Evolutionary conservation across 1,140 invertebrate genomes (phyloP).

Genomic region (Bombus waltoni): DNA sequence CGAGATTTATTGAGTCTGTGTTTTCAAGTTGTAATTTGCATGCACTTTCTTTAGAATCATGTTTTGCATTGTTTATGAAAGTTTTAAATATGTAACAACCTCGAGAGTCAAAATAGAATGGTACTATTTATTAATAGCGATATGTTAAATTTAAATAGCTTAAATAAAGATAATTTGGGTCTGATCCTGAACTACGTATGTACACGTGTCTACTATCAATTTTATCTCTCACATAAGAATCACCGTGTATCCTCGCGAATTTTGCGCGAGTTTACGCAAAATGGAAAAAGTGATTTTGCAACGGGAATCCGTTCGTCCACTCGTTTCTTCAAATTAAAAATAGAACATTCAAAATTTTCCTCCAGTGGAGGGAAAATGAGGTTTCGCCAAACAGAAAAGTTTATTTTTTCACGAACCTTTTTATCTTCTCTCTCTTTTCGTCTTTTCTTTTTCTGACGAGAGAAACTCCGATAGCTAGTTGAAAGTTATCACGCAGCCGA

Average conservation of each 20-base stretch:
- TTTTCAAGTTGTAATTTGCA: neutral
- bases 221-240: no score
- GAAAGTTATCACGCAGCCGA: neutral
- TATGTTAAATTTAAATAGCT: neutral
- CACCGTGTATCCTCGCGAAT: no score
- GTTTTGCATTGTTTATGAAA: neutral
- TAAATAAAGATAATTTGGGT: neutral
- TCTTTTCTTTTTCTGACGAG: no score
- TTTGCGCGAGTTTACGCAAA: neutral
- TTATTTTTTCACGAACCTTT: no score
- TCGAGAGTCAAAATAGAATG: neutral
- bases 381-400: no score
- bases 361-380: neutral
- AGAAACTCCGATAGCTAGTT: neutral
- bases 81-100: neutral
- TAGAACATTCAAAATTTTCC: neutral
- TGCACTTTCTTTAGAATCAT: neutral
- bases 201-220: no score
- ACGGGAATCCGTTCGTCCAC: no score
- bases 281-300: no score
- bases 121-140: neutral
- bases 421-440: neutral
- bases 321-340: neutral
- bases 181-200: neutral
- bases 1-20: neutral